A percentile compares a stretch with the other conserved stretches of the same genome.
phyloP scores from a whole-genome alignment of 2,113 vertebrate species.

The Nothocercus julius region DNA sequence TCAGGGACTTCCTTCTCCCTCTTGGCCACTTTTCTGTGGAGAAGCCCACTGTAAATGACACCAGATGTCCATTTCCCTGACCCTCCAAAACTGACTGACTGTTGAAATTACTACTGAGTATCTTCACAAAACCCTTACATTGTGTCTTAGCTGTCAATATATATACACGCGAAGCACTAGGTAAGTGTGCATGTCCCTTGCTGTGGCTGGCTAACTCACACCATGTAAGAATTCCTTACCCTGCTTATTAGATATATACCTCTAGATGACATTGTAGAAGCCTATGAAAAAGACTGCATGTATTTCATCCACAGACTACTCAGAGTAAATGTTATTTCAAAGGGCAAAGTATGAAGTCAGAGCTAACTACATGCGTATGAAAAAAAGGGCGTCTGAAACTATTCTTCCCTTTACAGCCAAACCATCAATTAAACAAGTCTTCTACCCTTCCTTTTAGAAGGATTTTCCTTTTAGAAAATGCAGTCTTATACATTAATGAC shows the following conservation, averaged over 20 bases:
- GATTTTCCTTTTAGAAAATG: neutral
- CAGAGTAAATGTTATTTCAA: neutral
- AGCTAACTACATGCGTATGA: neutral
- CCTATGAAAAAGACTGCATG: rapidly evolving
- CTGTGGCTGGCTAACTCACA: neutral
- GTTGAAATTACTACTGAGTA: neutral
- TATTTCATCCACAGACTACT: neutral
- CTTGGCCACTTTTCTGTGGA: neutral
- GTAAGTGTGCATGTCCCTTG: neutral
- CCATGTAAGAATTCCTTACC: neutral
- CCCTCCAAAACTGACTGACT: neutral
- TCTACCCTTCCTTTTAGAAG: rapidly evolving
- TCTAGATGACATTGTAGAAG: neutral
- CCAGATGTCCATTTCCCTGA: neutral
- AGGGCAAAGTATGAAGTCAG: neutral
- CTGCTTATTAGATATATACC: neutral
- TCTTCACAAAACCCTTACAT: neutral
- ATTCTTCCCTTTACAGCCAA: neutral
- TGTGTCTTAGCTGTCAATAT: too few relatives aligned
- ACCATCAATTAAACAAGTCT: neutral
- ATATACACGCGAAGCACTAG: neutral
- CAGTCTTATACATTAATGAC: neutral
- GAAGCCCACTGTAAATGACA: neutral
- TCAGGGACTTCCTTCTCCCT: neutral
- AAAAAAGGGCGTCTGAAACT: neutral